Evolutionary conservation across 2,888 invertebrate genomes (phyloP).

Genomic region (Drosophila borealis): DNA sequence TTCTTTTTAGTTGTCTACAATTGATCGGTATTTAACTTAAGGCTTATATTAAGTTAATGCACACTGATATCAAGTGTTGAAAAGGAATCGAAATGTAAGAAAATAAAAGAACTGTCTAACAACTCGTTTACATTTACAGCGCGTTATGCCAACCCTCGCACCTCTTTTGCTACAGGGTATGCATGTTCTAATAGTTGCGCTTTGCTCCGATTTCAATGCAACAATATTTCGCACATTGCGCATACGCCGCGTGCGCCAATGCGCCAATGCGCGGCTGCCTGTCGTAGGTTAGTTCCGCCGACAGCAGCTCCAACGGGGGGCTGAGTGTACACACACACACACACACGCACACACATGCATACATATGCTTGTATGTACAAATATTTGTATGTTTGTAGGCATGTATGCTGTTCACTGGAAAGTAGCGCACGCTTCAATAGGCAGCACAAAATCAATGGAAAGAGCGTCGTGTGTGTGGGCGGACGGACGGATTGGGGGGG

Average conservation of each 20-base stretch:
- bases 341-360: not conserved
- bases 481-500: not conserved
- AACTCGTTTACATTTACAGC: not conserved
- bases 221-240: slow-evolving; percentile 38
- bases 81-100: too few relatives aligned
- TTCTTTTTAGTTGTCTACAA: too few relatives aligned
- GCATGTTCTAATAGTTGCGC: not conserved
- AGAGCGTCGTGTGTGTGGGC: not conserved
- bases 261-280: slow-evolving; percentile 41
- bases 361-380: too few relatives aligned
- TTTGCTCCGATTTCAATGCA: slow-evolving; percentile 21
- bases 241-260: slow-evolving; percentile 58
- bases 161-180: slow-evolving; percentile 27
- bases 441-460: slow-evolving; percentile 26
- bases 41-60: too few relatives aligned
- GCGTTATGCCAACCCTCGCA: not conserved
- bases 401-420: slow-evolving; percentile 7
- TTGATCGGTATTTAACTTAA: too few relatives aligned
- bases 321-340: not conserved
- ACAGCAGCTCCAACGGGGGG: slow-evolving; percentile 11
- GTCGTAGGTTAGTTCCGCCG: slow-evolving; percentile 59
- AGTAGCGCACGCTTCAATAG: slow-evolving; percentile 52
- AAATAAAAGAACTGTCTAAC: too few relatives aligned
- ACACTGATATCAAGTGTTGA: too few relatives aligned
- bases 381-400: not conserved